Conservation (phyloP, 2,797 vertebrate genomes). For the Cyprinodon diabolis region DNA sequence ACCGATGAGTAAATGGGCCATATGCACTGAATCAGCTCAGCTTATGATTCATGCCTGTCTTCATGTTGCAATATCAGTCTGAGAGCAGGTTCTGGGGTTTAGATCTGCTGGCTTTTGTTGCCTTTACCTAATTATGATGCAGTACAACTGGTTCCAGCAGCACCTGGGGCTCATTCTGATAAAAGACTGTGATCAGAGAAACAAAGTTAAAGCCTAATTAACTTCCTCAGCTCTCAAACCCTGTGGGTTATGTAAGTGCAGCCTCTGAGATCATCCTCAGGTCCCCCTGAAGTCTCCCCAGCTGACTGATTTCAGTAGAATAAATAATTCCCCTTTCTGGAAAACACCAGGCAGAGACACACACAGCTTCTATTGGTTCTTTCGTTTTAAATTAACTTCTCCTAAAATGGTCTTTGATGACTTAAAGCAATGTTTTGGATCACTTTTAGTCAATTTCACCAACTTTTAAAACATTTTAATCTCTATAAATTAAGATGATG, state of each 20-base stretch:
- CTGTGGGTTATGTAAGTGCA: conserved; percentile 59
- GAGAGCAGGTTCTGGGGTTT: background rate
- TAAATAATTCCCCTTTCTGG: conserved; percentile 13
- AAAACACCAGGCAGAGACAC: conserved; percentile 27
- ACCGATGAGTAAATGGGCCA: background rate
- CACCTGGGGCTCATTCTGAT: background rate
- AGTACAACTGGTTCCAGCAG: background rate
- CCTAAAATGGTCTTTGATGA: background rate
- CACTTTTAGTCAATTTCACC: background rate
- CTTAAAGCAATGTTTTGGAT: background rate
- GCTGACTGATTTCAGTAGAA: conserved; percentile 51
- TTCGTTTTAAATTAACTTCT: background rate
- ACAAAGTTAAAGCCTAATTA: background rate
- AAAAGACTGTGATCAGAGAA: background rate
- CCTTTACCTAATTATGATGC: background rate
- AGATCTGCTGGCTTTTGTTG: background rate
- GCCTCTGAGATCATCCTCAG: conserved; percentile 57
- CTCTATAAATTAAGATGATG: conserved; percentile 32
- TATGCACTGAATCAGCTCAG: background rate
- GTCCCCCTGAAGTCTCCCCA: conserved; percentile 51
- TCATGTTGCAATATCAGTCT: background rate
- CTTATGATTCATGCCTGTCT: conserved; percentile 3
- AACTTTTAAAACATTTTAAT: conserved; percentile 18
- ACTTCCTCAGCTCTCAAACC: conserved; percentile 10
- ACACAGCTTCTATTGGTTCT: background rate